Base-by-base conservation (phyloP, 1,140 invertebrate species). In the Cotesia typhae region DNA sequence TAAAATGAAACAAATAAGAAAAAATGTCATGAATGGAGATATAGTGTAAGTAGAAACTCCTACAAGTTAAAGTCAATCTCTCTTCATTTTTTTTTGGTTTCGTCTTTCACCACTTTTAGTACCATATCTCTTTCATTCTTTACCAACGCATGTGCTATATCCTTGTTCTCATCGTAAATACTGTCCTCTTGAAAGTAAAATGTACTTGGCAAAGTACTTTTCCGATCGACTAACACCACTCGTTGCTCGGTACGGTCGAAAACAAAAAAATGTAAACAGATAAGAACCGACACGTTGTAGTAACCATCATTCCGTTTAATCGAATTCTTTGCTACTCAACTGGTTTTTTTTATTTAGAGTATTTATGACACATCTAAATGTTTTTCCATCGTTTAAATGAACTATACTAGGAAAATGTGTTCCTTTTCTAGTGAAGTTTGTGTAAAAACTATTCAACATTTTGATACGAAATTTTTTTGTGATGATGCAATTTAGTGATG, bases 21-120 rank as follows among this genome's bases (percentile, higher is more conserved):
- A 53, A 37, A 36, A 66, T 38, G 60, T 76, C 72, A 77, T 77
- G 76, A 78, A 78, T 78, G 76, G 72, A 76, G 74, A 75, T 77
- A 74, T 76, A 71, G 65, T 76, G 76, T 75, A 71, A 71, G 72
- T 74, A 71, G 35, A 55, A 71, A 55, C 35, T 10, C 47, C 51
- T 52, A 20, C 61, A 57, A 72, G 64, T 35, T 14, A 10, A 51
- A 60, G 64, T 59, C 20, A 7, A 41, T 60, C 52, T 61, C n/a
- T 17, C 36, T 20, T 10, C 60, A 28, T 51, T 35, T 28, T 70
- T 70, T 51, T 14, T 7, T 7, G 10, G 4, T 51, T 28, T 37
- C 28, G 5, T 51, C 6, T 14, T 38, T 41, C 36, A 71, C 17
- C 61, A n/a, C 47, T 12, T 36, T n/a, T 14, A 36, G 10, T 14